Base-by-base conservation (phyloP, 2,797 vertebrate genomes). In the Argya squamiceps region DNA sequence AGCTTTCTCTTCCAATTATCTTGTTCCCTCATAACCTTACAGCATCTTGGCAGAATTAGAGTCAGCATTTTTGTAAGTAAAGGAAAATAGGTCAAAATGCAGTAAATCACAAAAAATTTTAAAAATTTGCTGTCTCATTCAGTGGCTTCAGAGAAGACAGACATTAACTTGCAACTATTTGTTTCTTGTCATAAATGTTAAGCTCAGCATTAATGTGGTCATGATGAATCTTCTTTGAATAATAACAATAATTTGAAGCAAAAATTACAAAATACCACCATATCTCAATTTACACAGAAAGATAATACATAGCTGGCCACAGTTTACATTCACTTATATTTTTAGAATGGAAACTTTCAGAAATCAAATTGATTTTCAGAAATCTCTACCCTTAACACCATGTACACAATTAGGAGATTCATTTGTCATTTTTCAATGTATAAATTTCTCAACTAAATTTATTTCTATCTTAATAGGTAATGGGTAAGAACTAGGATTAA, bases 381-480 rank as follows among this genome's bases (percentile, higher is more conserved):
- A 91, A 21, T 52, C 34, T 63, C 70, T 60, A 87, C 21, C 26
- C 36, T 71, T 75, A 91, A 56, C 18, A 83, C 15, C n/a, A 47
- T 8, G 20, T 39, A 81, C 52, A 53, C 46, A 62, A 30, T 68
- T 60, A 89, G 29, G 22, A 32, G 19, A 18, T 23, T 88, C 43
- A 36, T 77, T 94, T 85, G 36, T 41, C 27, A n/a, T 75, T 89
- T 89, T 84, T 89, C n/a, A 73, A 9, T 36, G 59, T 52, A 88
- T 69, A 92, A 27, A 88, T 92, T 91, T 69, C 65, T 71, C 49
- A 94, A 92, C 20, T 50, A 62, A 34, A 82, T 93, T 94, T 77
- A 85, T 91, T 77, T 92, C 32, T 78, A 10, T 29, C 62, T 85
- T 89, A 74, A 82, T 6, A 14, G 11, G 4, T 30, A 85, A 68